Conservation (phyloP, 2,888 invertebrate genomes). For the Biston betularia region DNA sequence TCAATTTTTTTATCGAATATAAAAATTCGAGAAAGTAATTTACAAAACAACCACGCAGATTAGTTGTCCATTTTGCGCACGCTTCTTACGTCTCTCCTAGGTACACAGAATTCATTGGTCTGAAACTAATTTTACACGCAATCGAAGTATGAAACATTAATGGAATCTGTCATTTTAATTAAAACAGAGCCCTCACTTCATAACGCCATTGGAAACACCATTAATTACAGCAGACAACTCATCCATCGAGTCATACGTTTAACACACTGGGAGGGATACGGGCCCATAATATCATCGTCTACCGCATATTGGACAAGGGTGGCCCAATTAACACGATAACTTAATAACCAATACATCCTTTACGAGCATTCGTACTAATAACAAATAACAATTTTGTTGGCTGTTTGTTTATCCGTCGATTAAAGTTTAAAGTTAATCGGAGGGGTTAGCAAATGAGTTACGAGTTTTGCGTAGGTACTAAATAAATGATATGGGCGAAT, state of each 20-base stretch:
- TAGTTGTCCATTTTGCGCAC: no score
- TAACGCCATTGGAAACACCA: slow-evolving; percentile 16
- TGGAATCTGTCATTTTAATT: slow-evolving; percentile 21
- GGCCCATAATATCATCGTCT: slow-evolving; percentile 46
- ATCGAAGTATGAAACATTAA: slow-evolving; percentile 11
- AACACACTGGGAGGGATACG: slow-evolving; percentile 31
- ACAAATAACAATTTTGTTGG: slow-evolving; percentile 47
- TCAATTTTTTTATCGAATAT: no score
- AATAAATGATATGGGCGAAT: no score
- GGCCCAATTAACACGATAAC: slow-evolving; percentile 64
- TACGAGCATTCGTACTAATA: slow-evolving; percentile 65
- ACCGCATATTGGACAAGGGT: slow-evolving; percentile 50
- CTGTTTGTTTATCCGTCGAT: slow-evolving; percentile 37
- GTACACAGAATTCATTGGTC: no score
- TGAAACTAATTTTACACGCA: neutral
- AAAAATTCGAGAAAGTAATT: no score
- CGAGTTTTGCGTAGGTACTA: no score
- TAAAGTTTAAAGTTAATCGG: slow-evolving; percentile 19
- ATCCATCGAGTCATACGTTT: slow-evolving; percentile 28
- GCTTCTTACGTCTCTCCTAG: no score
- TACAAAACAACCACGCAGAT: no score
- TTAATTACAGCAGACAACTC: slow-evolving; percentile 30
- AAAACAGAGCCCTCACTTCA: slow-evolving; percentile 15
- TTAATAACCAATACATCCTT: slow-evolving; percentile 66
- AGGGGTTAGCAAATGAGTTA: no score